A percentile compares a stretch with the other conserved stretches of the same genome.
Evolutionary conservation across 2,797 vertebrate species (phyloP).

Genomic region (Enteromius mattozi): DNA sequence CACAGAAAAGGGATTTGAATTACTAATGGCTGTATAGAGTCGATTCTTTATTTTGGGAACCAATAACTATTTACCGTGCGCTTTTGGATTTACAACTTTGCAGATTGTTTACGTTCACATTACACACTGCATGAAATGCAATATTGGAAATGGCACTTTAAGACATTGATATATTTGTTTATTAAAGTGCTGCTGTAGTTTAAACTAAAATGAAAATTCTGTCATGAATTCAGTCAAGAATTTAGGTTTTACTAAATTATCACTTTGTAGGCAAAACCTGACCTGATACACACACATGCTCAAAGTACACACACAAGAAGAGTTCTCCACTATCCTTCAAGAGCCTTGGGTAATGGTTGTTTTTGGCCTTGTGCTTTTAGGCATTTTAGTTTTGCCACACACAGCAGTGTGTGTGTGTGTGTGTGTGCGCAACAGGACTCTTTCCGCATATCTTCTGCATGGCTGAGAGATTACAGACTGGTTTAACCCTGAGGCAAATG

Average conservation of each 20-base stretch:
- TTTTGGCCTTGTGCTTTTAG: constrained; percentile 16
- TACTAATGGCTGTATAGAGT: too few relatives aligned
- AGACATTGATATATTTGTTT: neutral
- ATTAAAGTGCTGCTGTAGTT: neutral
- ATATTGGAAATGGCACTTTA: too few relatives aligned
- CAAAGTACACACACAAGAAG: neutral
- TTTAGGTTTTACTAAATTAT: neutral
- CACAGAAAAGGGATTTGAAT: too few relatives aligned
- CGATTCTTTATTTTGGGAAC: too few relatives aligned
- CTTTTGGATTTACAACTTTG: too few relatives aligned
- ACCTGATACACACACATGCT: neutral
- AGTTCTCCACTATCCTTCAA: neutral
- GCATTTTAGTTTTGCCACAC: neutral
- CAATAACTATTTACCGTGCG: too few relatives aligned
- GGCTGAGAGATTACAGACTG: constrained; percentile 41
- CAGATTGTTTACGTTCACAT: too few relatives aligned
- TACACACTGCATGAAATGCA: too few relatives aligned
- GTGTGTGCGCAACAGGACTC: neutral
- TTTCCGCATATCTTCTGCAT: constrained; percentile 32
- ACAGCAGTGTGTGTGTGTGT: constrained; percentile 8
- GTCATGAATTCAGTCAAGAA: neutral
- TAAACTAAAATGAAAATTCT: neutral
- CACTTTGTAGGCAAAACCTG: neutral
- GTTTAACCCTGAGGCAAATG: constrained; percentile 28
- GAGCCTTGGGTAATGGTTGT: constrained; percentile 1